Conservation (phyloP, 2,797 vertebrate genomes). For the Megalops cyprinoides region DNA sequence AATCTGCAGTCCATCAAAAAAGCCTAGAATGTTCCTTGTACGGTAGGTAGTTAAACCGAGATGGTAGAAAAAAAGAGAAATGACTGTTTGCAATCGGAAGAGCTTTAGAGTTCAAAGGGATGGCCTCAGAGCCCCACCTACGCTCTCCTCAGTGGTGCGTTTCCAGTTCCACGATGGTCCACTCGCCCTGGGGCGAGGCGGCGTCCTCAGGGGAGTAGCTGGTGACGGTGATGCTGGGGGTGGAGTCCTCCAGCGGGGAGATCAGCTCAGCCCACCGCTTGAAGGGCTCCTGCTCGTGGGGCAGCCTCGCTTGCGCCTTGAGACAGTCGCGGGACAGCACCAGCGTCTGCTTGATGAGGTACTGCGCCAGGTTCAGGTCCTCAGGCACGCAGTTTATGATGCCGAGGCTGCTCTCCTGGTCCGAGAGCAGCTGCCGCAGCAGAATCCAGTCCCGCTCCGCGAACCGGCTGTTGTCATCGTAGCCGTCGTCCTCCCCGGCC, state of each 20-base stretch:
- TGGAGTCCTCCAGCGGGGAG: conserved; percentile 90
- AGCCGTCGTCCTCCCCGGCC: conserved; percentile 69
- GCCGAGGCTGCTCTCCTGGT: conserved; percentile 88
- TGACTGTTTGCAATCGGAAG: background rate
- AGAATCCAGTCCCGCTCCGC: conserved; percentile 94
- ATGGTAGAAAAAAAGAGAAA: conserved; percentile 27
- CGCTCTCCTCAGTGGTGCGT: conserved; percentile 86
- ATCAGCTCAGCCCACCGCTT: conserved; percentile 95
- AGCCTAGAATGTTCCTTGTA: conserved; percentile 21
- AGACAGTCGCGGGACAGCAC: conserved; percentile 89
- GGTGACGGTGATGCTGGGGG: conserved; percentile 92
- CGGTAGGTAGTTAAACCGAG: conserved; percentile 32
- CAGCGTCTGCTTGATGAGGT: conserved; percentile 96
- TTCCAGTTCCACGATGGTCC: conserved; percentile 98
- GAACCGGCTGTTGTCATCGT: conserved; percentile 80
- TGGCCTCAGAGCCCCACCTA: conserved; percentile 34
- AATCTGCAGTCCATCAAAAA: conserved; percentile 41
- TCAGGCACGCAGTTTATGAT: conserved; percentile 93
- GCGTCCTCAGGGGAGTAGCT: conserved; percentile 97
- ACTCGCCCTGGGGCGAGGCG: conserved; percentile 94
- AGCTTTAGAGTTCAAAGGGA: conserved; percentile 55
- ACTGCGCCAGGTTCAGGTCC: conserved; percentile 97
- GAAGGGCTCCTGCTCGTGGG: conserved; percentile 83
- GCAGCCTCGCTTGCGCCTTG: conserved; percentile 82
- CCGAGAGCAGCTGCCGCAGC: conserved; percentile 90